Conservation (phyloP, 2,888 invertebrate species). For the Sarcophaga variegata region DNA sequence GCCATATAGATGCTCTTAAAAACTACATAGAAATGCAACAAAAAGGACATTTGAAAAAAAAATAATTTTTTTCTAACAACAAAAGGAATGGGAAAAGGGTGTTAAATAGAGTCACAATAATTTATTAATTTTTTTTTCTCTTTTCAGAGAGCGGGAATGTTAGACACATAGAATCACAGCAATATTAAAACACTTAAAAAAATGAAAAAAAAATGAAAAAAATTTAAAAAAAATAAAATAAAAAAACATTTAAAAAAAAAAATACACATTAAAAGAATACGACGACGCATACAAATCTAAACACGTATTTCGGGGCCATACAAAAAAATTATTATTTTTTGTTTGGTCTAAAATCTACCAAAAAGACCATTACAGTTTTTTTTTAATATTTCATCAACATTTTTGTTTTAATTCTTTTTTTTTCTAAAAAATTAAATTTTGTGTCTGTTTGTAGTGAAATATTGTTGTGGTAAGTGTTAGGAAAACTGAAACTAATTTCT, state of each 20-base stretch:
- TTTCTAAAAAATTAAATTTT: not conserved
- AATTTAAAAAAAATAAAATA: slow-evolving; percentile 50
- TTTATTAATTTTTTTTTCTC: not conserved
- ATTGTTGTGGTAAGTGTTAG: slow-evolving; percentile 55
- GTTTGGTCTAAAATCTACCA: slow-evolving; percentile 37
- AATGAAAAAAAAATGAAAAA: slow-evolving; percentile 56
- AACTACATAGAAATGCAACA: not conserved
- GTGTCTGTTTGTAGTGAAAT: slow-evolving; percentile 51
- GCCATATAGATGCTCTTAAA: not conserved
- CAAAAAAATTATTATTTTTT: slow-evolving; percentile 18
- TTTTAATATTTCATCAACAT: slow-evolving; percentile 8
- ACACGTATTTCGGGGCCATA: slow-evolving; percentile 30
- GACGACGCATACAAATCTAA: slow-evolving; percentile 15
- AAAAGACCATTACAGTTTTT: not conserved
- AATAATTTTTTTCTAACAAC: not conserved
- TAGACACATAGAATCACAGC: slow-evolving; percentile 49
- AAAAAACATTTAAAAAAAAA: not conserved
- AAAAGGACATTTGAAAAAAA: not conserved
- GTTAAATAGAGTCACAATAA: not conserved
- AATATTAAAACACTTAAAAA: slow-evolving; percentile 69
- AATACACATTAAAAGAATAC: not conserved
- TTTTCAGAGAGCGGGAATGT: slow-evolving; percentile 7
- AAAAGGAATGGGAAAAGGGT: not conserved
- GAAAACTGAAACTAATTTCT: slow-evolving; percentile 42
- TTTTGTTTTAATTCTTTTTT: slow-evolving; percentile 34